Evolutionary conservation across 2,113 vertebrate species (phyloP), one percentile per base, ranked within the genome.

Genomic region (Campylomormyrus tamandua): DNA sequence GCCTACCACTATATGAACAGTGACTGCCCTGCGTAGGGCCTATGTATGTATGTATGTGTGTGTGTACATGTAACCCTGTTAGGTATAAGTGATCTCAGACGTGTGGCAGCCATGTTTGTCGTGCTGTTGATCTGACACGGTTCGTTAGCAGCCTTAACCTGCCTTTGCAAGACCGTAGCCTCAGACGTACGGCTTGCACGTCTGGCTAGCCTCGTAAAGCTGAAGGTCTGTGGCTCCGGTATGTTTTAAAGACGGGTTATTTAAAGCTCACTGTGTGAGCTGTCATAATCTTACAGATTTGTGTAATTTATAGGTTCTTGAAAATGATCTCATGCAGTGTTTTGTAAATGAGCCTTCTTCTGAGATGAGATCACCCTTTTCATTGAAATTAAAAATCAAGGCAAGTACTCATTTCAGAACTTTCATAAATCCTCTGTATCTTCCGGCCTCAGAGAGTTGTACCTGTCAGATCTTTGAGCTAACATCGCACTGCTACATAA

Each of bases 341-440:
- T 93, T 95, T 94, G 92, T 94, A 91, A 91, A 92, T 52, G 89
- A 90, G 91, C 91, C 91, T 5, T 88, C 92, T 91, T 94, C 77
- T 56, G 89, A 92, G 94, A 92, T 95, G 93, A 95, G 92, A 90
- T 96, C 94, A 95, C 92, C 91, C 93, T 94, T 92, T 94, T 95
- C 93, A 94, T 52, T 94, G 94, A 88, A 92, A 93, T 92, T 88
- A 90, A 80, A 80, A 80, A 19, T 80, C 35, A 21, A 80, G 31
- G 74, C 74, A 80, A 39, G 13, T 35, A 19, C 35, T 80, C 74
- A 80, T 80, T 80, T 19, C 74, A 15, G n/a, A 80, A 80, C 70
- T 87, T 89, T 91, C 45, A 89, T 66, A 62, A 70, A 88, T 88
- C 90, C 86, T 90, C 90, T 92, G 46, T 48, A 80, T 89, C 62